phyloP scores from a whole-genome alignment of 2,888 invertebrate genomes.

The Stenolophus ochropezus region DNA sequence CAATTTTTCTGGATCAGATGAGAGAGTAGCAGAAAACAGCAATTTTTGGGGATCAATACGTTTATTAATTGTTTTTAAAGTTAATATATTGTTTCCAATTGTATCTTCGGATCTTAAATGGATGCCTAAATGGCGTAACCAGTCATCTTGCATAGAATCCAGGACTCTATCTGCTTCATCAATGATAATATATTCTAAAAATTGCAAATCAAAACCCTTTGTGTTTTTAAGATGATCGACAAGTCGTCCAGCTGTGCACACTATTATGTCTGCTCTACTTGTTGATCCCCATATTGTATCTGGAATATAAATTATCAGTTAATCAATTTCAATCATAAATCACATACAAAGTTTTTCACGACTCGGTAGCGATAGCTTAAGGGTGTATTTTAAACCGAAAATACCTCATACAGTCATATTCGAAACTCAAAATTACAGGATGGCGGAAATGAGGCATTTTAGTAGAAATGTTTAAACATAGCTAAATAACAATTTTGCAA shows the following conservation, averaged over 20 bases:
- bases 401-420: too few relatives aligned
- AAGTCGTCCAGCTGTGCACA: conserved; percentile 94
- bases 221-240: conserved; percentile 93
- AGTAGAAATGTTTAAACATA: too few relatives aligned
- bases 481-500: too few relatives aligned
- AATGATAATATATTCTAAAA: conserved; percentile 88
- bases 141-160: conserved; percentile 93
- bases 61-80: conserved; percentile 23
- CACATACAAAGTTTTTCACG: too few relatives aligned
- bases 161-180: conserved; percentile 98
- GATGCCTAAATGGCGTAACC: conserved; percentile 87
- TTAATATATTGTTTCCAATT: neutral
- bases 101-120: conserved; percentile 74
- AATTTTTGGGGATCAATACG: conserved; percentile 82
- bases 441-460: too few relatives aligned
- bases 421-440: too few relatives aligned
- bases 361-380: too few relatives aligned
- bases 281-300: conserved; percentile 77
- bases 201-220: conserved; percentile 83
- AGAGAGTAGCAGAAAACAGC: conserved; percentile 97
- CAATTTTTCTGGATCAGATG: conserved; percentile 96
- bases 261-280: conserved; percentile 86
- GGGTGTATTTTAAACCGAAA: too few relatives aligned
- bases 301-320: conserved; percentile 65
- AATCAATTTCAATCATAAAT: neutral